A percentile compares a stretch with the other conserved stretches of the same genome.
These are phyloP conservation scores for Hermaeophaga mercurialis DNA, from an alignment of 2,888 invertebrate species.

Conservation along the genomic window DNA sequence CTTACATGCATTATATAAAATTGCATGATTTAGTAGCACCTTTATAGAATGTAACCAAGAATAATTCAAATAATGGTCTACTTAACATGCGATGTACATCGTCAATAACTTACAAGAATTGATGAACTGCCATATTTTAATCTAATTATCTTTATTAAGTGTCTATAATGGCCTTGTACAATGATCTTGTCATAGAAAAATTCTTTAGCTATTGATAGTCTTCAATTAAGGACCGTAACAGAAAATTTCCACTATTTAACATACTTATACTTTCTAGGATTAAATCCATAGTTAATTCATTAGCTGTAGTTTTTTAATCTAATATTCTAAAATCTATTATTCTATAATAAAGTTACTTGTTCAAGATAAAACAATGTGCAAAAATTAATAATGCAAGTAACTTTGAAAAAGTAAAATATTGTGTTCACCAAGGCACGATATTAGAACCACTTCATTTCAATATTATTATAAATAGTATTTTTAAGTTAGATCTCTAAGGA, in stretches of 20 bases:
- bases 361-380: no score
- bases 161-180: not conserved
- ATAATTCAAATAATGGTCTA: constrained; percentile 11
- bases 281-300: no score
- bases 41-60: constrained; percentile 7
- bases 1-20: constrained; percentile 10
- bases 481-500: no score
- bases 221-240: not conserved
- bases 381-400: no score
- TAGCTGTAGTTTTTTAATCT: no score
- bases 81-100: constrained; percentile 5
- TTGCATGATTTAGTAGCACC: constrained; percentile 7
- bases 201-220: not conserved
- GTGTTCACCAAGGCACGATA: no score
- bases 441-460: no score
- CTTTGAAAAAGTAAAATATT: no score
- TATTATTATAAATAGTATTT: no score
- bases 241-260: not conserved
- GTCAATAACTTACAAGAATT: not conserved
- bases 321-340: no score
- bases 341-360: no score
- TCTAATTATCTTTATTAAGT: constrained; percentile 11
- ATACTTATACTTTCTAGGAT: not conserved
- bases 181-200: not conserved
- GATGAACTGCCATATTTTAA: constrained; percentile 7